These are phyloP conservation scores for Mionectes olivaceus DNA, from an alignment of 2,797 vertebrate species.

Conservation along the genomic window DNA sequence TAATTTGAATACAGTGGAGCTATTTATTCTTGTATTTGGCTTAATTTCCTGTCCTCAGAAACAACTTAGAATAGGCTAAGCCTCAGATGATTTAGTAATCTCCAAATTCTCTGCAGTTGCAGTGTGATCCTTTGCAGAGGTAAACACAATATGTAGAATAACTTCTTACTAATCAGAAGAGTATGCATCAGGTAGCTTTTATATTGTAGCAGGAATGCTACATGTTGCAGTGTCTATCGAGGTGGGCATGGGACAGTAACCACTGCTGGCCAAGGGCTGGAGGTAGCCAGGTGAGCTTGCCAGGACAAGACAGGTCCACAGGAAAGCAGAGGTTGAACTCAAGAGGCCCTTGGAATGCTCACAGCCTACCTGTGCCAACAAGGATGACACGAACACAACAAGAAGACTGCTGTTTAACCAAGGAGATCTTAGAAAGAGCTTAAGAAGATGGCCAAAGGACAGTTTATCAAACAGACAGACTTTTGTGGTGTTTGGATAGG, in stretches of 20 bases:
- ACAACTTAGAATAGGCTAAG: neutral
- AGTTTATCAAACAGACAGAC: neutral
- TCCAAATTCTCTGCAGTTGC: neutral
- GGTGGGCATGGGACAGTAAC: neutral
- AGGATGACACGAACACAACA: neutral
- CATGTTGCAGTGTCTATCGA: rapidly evolving
- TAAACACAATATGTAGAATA: neutral
- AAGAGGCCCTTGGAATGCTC: neutral
- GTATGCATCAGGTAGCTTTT: neutral
- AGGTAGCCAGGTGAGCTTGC: neutral
- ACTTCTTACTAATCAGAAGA: neutral
- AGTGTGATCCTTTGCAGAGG: neutral
- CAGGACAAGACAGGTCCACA: neutral
- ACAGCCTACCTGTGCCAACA: rapidly evolving
- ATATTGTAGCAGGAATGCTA: neutral
- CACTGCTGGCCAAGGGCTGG: rapidly evolving
- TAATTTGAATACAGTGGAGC: neutral
- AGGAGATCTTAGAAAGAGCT: neutral
- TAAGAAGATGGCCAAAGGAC: neutral
- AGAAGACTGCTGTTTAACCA: neutral
- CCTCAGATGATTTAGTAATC: neutral
- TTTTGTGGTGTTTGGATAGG: neutral
- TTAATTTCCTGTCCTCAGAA: slow-evolving; percentile 7
- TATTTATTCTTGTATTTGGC: neutral
- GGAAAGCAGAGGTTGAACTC: neutral